Evolutionary conservation across 92 coral and sea anemone species (phyloP).

Genomic region (Palythoa heliodiscus): DNA sequence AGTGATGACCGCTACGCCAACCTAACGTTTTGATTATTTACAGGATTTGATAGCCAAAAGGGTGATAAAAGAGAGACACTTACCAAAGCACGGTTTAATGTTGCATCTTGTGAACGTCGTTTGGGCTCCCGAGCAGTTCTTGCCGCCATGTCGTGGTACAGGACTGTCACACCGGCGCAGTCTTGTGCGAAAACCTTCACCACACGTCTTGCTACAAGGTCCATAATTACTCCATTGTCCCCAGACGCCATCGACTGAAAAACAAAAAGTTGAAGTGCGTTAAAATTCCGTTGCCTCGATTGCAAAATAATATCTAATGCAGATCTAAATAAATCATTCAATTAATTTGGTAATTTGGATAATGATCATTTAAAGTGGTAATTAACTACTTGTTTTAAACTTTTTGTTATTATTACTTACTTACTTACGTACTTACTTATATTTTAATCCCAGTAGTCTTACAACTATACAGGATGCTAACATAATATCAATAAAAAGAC

Average conservation of each 20-base stretch:
- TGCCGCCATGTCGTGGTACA: constrained; percentile 25
- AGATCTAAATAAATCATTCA: background rate
- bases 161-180: constrained; percentile 30
- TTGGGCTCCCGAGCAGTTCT: background rate
- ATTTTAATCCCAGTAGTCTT: too few species aligned
- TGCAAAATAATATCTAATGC: background rate
- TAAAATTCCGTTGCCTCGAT: too few species aligned
- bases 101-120: constrained; percentile 10
- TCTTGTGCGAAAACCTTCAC: constrained; percentile 40
- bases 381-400: too few species aligned
- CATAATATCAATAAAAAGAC: too few species aligned
- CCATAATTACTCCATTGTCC: constrained; percentile 36
- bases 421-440: background rate
- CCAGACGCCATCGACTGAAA: constrained; percentile 31
- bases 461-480: too few species aligned
- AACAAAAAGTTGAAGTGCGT: background rate
- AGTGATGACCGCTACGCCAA: background rate
- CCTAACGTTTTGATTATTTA: background rate
- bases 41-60: too few species aligned
- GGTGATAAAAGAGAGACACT: background rate
- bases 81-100: constrained; percentile 20
- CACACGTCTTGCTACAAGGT: constrained; percentile 38
- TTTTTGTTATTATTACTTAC: too few species aligned
- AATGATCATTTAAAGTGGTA: too few species aligned
- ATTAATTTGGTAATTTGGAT: too few species aligned